Percentiles rank a stretch among this genome's conserved stretches.
phyloP scores from a whole-genome alignment of 1,140 invertebrate species.

The Calosoma granatense region DNA sequence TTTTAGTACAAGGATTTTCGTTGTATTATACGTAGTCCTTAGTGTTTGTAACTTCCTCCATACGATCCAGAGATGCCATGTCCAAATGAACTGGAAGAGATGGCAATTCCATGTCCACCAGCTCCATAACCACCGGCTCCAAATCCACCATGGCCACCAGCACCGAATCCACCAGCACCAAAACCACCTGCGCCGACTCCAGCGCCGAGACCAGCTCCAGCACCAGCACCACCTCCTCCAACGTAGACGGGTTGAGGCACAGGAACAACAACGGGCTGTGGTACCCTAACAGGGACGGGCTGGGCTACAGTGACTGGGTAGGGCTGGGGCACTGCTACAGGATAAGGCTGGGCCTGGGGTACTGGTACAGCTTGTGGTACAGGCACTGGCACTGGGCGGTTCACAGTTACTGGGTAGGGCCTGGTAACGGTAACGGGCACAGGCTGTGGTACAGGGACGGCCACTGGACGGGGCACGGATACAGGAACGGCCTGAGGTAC shows the following conservation, averaged over 20 bases:
- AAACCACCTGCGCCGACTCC: slow-evolving; percentile 18
- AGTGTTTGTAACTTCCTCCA: too few species aligned
- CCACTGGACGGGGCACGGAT: slow-evolving; percentile 18
- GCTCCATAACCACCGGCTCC: background rate
- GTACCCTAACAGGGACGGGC: slow-evolving; percentile 25
- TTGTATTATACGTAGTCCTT: too few species aligned
- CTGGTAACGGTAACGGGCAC: slow-evolving; percentile 13
- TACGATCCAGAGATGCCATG: too few species aligned
- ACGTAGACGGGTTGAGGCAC: slow-evolving; percentile 41
- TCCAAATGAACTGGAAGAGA: slow-evolving; percentile 4
- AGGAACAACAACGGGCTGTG: slow-evolving; percentile 36
- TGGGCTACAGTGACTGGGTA: slow-evolving; percentile 24
- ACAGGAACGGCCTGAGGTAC: slow-evolving; percentile 26
- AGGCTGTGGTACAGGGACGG: slow-evolving; percentile 30
- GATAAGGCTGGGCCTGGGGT: slow-evolving; percentile 16
- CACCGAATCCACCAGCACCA: slow-evolving; percentile 18
- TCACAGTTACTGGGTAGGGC: slow-evolving; percentile 15
- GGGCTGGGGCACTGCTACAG: slow-evolving; percentile 19
- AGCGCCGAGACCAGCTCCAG: slow-evolving; percentile 12
- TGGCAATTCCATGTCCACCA: slow-evolving; percentile 13
- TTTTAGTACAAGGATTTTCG: too few species aligned
- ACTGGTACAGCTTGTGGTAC: slow-evolving; percentile 17
- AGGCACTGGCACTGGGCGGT: slow-evolving; percentile 13
- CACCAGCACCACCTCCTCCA: slow-evolving; percentile 22
- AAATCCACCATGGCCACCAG: slow-evolving; percentile 11